phyloP scores from a whole-genome alignment of 2,797 vertebrate species.

The Sebastes trivittatus region DNA sequence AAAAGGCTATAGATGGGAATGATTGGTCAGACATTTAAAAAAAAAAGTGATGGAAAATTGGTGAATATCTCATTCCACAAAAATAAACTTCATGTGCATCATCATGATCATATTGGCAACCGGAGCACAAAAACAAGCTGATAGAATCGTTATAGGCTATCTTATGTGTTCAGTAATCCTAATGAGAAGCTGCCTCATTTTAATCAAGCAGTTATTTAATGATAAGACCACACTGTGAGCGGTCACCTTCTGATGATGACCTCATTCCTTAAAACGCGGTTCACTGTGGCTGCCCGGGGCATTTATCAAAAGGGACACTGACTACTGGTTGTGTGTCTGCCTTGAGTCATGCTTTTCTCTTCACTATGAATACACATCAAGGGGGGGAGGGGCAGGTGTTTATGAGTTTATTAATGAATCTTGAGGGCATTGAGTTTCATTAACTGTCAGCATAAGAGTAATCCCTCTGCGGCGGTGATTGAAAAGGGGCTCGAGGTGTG shows the following conservation, averaged over 20 bases:
- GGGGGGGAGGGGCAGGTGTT: not conserved
- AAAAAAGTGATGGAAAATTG: not conserved
- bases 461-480: conserved; percentile 5
- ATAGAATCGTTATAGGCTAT: not conserved
- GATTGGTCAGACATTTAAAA: not conserved
- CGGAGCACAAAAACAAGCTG: not conserved
- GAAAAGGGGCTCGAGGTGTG: conserved; percentile 10
- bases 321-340: conserved; percentile 10
- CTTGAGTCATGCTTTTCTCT: conserved; percentile 7
- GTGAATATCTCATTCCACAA: not conserved
- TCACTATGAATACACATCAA: conserved; percentile 52
- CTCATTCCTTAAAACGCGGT: conserved; percentile 23
- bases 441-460: conserved; percentile 32
- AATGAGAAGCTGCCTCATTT: not conserved
- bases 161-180: not conserved
- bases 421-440: conserved; percentile 25
- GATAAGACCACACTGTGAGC: not conserved
- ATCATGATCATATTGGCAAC: not conserved
- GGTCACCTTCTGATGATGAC: conserved; percentile 47
- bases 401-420: conserved; percentile 44
- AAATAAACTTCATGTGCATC: not conserved
- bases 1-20: not conserved
- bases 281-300: not conserved
- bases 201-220: conserved; percentile 17
- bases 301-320: conserved; percentile 36